phyloP scores from a whole-genome alignment of 2,888 invertebrate genomes.

The Conops quadrifasciatus region DNA sequence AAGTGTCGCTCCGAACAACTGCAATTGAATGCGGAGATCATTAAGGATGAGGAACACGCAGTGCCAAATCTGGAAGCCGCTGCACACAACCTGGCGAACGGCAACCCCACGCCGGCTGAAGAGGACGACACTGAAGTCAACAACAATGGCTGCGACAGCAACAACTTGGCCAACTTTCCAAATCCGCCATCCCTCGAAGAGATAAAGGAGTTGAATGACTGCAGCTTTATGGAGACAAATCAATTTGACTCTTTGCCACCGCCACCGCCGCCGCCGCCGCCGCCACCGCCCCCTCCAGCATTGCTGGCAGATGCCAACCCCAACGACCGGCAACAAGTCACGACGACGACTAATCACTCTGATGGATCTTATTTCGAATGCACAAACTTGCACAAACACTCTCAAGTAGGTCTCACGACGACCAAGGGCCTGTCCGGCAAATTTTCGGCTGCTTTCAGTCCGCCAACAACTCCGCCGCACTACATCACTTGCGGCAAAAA shows the following conservation, averaged over 20 bases:
- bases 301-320: conserved; percentile 1
- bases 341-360: conserved; percentile 19
- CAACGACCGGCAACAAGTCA: conserved; percentile 37
- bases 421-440: conserved; percentile 4
- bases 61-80: background rate
- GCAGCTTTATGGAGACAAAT: conserved; percentile 56
- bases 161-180: conserved; percentile 61
- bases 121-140: background rate
- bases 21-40: background rate
- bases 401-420: background rate
- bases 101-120: background rate
- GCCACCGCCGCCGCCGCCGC: conserved; percentile 58
- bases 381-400: background rate
- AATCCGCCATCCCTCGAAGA: conserved; percentile 64
- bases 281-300: too few species aligned
- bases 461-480: conserved; percentile 55
- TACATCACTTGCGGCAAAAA: conserved; percentile 41
- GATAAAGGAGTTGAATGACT: conserved; percentile 61
- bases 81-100: background rate
- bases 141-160: conserved; percentile 59
- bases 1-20: background rate
- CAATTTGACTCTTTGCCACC: conserved; percentile 64
- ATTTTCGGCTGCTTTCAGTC: conserved; percentile 52
- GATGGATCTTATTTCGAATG: conserved; percentile 16
- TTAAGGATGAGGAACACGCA: background rate